Evolutionary conservation across 2,113 vertebrate genomes (phyloP), one percentile per base, ranked within the genome.

Genomic region (Hucho hucho): DNA sequence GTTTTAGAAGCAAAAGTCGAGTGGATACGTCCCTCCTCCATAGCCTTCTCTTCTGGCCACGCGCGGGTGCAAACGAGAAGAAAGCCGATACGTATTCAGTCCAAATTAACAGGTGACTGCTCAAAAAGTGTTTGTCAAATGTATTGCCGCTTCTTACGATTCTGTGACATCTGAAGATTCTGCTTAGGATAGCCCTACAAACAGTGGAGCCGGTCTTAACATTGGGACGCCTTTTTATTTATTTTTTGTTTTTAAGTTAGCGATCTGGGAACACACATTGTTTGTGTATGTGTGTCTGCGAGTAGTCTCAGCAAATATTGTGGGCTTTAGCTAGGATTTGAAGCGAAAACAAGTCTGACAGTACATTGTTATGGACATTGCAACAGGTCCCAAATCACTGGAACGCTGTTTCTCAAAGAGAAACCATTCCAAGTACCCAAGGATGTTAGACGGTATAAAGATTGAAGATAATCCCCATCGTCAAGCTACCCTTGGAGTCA

Each of bases 381-480:
- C 96, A 91, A 93, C 96, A 95, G 97, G 95, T 93, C 94, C 94
- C 81, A 94, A 95, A 90, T 94, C 94, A 82, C 89, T 95, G 92
- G 93, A 95, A 86, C 93, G 95, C 90, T 93, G 94, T 83, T 94
- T 96, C 84, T 88, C 88, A 72, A 84, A 88, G 85, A 93, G 93
- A 79, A 93, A 91, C 87, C 93, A 90, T 83, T 83, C 93, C 83
- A 94, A 95, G 88, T 93, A 94, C 91, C 86, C 93, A 86, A 95
- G 94, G 92, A 98, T 98, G 97, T 86, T 98, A 92, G 97, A 98
- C 95, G 96, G 96, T 87, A 98, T 98, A 85, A 98, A 98, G 91
- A 94, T 98, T 86, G 97, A 98, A 90, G 96, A 98, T 84, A 96
- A 95, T 83, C 93, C 96, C 76, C 92, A 98, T 87, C 94, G 95